A percentile compares a stretch with the other conserved stretches of the same genome.
Conservation (phyloP, 1,140 invertebrate genomes). For the Sinonovacula constricta region DNA sequence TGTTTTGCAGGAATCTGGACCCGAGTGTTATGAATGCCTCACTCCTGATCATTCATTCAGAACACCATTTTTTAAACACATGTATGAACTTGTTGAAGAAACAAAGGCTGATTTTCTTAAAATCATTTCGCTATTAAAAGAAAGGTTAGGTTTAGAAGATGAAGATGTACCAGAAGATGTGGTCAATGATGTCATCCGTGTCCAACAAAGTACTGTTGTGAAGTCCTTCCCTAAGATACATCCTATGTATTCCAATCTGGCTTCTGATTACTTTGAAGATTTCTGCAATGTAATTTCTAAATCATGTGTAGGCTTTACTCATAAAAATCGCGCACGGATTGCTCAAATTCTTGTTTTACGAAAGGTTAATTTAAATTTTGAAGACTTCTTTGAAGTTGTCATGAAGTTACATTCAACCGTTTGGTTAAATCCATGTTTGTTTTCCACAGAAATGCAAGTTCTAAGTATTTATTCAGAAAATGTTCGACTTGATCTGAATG, state of each 20-base stretch:
- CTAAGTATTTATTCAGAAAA: no score
- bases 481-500: no score
- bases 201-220: neutral
- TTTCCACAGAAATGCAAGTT: constrained; percentile 1
- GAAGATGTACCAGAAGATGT: constrained; percentile 6
- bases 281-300: constrained; percentile 10
- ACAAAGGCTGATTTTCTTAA: constrained; percentile 23
- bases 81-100: constrained; percentile 11
- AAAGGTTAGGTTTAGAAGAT: constrained; percentile 1
- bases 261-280: constrained; percentile 25
- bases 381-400: neutral
- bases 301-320: neutral
- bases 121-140: neutral
- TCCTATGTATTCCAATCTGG: neutral
- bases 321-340: neutral
- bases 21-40: constrained; percentile 23
- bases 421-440: neutral
- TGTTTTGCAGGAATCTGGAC: constrained; percentile 10
- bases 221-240: neutral
- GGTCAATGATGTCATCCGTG: no score
- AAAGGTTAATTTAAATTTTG: neutral
- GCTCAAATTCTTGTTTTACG: neutral
- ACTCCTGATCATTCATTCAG: constrained; percentile 2
- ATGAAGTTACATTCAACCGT: constrained; percentile 3
- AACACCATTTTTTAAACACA: constrained; percentile 23